Evolutionary conservation across 2,797 vertebrate species (phyloP).

Genomic region (Distichodus sexfasciatus): DNA sequence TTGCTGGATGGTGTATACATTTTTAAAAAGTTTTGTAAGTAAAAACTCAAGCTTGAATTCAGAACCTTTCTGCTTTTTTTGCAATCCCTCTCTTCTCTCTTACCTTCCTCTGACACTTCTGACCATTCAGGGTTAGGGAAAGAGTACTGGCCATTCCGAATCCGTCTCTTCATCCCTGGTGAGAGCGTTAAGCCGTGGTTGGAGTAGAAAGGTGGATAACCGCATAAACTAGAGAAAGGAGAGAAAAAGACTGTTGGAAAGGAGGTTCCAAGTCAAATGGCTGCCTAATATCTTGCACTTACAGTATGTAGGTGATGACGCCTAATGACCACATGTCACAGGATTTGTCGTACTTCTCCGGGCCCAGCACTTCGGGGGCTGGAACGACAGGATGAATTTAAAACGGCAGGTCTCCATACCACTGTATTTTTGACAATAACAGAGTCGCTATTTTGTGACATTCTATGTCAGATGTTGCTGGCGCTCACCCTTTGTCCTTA

Average conservation of each 20-base stretch:
- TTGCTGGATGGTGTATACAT: too few species aligned
- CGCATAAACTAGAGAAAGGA: constrained; percentile 72
- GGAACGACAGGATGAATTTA: constrained; percentile 40
- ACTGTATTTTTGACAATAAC: neutral
- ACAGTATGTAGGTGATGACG: constrained; percentile 91
- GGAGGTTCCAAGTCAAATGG: neutral
- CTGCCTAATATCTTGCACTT: constrained; percentile 61
- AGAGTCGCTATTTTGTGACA: neutral
- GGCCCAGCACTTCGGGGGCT: constrained; percentile 87
- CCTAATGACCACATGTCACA: constrained; percentile 91
- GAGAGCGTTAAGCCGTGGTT: constrained; percentile 86
- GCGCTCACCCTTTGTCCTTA: too few species aligned
- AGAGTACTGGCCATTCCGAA: constrained; percentile 86
- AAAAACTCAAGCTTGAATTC: too few species aligned
- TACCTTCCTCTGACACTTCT: constrained; percentile 87
- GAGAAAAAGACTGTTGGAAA: neutral
- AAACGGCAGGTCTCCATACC: neutral
- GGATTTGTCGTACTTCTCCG: constrained; percentile 89
- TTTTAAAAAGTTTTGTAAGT: too few species aligned
- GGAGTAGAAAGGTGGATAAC: constrained; percentile 88
- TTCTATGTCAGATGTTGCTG: neutral
- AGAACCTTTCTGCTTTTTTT: too few species aligned
- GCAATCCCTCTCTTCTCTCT: too few species aligned
- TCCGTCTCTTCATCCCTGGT: constrained; percentile 86
- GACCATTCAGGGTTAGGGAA: constrained; percentile 88